phyloP scores from a whole-genome alignment of 2,113 vertebrate species.

The Eulacestoma nigropectus region DNA sequence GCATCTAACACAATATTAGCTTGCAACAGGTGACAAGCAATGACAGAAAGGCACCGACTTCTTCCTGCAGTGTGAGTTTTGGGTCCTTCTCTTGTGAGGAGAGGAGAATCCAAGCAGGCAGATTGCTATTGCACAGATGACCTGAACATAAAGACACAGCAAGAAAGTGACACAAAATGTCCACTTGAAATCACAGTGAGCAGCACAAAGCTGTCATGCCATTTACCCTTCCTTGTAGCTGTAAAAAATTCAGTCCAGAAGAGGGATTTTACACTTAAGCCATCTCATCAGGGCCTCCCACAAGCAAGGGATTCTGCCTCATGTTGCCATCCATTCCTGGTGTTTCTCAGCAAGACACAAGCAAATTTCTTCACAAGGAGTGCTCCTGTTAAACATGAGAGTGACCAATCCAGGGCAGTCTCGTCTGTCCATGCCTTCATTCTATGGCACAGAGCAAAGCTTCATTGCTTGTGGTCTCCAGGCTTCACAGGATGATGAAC shows the following conservation, averaged over 20 bases:
- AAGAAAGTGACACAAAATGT: background rate
- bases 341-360: background rate
- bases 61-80: background rate
- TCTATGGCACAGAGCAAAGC: background rate
- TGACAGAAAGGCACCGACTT: accelerated
- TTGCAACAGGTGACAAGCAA: background rate
- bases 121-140: too few species aligned
- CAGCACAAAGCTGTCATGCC: accelerated
- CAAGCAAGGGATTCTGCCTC: background rate
- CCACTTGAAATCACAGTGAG: background rate
- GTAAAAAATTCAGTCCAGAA: background rate
- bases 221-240: background rate
- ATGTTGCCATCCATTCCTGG: background rate
- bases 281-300: background rate
- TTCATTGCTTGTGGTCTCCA: background rate
- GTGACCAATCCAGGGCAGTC: accelerated
- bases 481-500: background rate
- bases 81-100: background rate
- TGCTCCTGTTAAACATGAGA: background rate
- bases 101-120: background rate
- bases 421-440: background rate
- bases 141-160: background rate
- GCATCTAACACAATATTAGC: background rate
- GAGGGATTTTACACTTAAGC: background rate
- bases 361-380: background rate